Percentiles rank a stretch among this genome's conserved stretches.
Evolutionary conservation across 1,140 invertebrate species (phyloP).

Genomic region (Pygmarrhopalites habei): DNA sequence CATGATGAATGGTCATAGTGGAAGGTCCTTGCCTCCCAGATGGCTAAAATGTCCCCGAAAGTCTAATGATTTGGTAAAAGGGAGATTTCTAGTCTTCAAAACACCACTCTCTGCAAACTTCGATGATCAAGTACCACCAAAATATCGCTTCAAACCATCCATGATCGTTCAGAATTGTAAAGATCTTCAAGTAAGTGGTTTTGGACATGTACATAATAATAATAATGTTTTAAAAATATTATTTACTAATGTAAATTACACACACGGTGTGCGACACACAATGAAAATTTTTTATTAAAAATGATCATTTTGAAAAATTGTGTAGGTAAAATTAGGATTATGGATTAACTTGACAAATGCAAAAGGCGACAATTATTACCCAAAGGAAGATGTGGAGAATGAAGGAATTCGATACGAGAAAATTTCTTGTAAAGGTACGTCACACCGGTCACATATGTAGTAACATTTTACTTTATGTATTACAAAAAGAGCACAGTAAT

Average conservation of each 20-base stretch:
- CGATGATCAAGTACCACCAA: slow-evolving; percentile 69
- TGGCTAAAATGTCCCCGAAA: slow-evolving; percentile 91
- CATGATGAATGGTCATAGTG: no score
- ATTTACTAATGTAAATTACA: no score
- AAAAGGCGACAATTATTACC: slow-evolving; percentile 82
- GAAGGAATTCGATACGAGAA: slow-evolving; percentile 74
- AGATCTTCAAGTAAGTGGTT: slow-evolving; percentile 64
- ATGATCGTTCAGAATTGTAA: slow-evolving; percentile 72
- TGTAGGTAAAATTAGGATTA: slow-evolving; percentile 76
- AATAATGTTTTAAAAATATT: no score
- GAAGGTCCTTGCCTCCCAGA: slow-evolving; percentile 77
- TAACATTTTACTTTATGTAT: no score
- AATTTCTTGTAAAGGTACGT: slow-evolving; percentile 76
- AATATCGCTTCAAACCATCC: slow-evolving; percentile 69
- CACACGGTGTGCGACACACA: no score
- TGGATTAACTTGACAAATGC: slow-evolving; percentile 98
- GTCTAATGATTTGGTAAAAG: slow-evolving; percentile 60
- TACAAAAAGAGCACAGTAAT: no score
- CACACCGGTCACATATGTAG: no score
- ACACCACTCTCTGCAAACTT: slow-evolving; percentile 83
- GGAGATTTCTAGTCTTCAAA: slow-evolving; percentile 86
- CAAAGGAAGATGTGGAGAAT: slow-evolving; percentile 66
- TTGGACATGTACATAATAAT: no score
- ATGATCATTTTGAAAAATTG: no score
- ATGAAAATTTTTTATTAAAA: no score